Conservation (phyloP, 2,888 invertebrate genomes). For the Pseudococcus viburni region DNA sequence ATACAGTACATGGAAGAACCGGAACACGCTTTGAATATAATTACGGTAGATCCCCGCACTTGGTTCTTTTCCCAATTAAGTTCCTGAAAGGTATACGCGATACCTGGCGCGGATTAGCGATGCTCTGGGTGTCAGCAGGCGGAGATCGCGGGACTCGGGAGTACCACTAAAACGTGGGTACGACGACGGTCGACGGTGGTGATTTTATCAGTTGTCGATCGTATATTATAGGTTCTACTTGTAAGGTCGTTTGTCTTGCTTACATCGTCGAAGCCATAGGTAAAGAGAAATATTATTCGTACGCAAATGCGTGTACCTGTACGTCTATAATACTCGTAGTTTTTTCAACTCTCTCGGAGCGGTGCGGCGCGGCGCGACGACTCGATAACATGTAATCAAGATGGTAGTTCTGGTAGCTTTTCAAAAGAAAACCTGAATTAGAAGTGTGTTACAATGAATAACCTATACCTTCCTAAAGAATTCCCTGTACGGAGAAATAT, state of each 20-base stretch:
- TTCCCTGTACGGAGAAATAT: too few species aligned
- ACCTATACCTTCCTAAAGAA: too few species aligned
- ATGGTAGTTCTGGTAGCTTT: constrained; percentile 1
- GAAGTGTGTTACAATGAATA: constrained; percentile 3
- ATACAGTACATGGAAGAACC: neutral
- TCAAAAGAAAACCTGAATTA: neutral
- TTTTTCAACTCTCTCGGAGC: neutral
- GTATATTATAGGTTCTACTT: constrained; percentile 34
- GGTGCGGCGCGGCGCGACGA: neutral
- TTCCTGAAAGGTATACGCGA: neutral
- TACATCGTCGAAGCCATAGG: neutral
- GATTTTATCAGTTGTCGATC: constrained; percentile 47
- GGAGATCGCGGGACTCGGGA: too few species aligned
- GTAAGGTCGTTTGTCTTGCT: constrained; percentile 62
- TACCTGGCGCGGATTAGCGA: neutral
- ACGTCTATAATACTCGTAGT: neutral
- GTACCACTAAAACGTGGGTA: too few species aligned
- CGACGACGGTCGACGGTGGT: neutral
- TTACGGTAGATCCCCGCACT: neutral
- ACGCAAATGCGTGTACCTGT: constrained; percentile 5
- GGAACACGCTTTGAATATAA: constrained; percentile 19
- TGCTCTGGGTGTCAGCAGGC: neutral
- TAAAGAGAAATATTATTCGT: neutral
- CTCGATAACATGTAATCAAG: constrained; percentile 19
- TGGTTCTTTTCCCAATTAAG: neutral